Evolutionary conservation across 2,888 invertebrate genomes (phyloP).

Genomic region (Notocelia uddmanniana): DNA sequence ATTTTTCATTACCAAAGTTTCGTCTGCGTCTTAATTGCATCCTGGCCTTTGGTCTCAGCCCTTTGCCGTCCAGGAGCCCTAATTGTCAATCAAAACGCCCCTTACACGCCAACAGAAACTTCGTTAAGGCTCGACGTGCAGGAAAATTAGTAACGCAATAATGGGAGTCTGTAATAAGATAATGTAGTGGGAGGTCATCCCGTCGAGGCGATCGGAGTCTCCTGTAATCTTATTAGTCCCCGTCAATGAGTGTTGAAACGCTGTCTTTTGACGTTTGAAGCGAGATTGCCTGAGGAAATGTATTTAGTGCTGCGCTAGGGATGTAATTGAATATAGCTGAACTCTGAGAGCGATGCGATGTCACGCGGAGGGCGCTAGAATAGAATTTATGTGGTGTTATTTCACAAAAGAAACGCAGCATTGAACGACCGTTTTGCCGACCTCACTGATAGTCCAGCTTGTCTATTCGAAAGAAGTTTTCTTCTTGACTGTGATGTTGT

Average conservation of each 20-base stretch:
- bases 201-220: conserved; percentile 61
- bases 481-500: not conserved
- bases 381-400: not conserved
- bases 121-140: conserved; percentile 79
- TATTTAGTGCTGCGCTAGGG: conserved; percentile 56
- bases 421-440: not conserved
- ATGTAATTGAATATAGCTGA: conserved; percentile 35
- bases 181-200: conserved; percentile 80
- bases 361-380: not conserved
- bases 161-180: conserved; percentile 78
- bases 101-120: conserved; percentile 75
- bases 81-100: conserved; percentile 84
- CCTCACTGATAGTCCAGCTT: not conserved
- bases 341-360: conserved; percentile 32
- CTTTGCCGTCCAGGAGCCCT: conserved; percentile 74
- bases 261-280: conserved; percentile 59
- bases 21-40: conserved; percentile 75
- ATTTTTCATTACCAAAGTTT: conserved; percentile 61
- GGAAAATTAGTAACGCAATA: conserved; percentile 84
- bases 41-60: conserved; percentile 69
- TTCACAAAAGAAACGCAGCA: not conserved
- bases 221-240: conserved; percentile 73
- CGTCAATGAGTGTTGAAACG: conserved; percentile 68
- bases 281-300: conserved; percentile 64
- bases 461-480: not conserved